These are phyloP conservation scores for Pluvialis apricaria DNA, from an alignment of 2,113 vertebrate species.

Conservation along the genomic window DNA sequence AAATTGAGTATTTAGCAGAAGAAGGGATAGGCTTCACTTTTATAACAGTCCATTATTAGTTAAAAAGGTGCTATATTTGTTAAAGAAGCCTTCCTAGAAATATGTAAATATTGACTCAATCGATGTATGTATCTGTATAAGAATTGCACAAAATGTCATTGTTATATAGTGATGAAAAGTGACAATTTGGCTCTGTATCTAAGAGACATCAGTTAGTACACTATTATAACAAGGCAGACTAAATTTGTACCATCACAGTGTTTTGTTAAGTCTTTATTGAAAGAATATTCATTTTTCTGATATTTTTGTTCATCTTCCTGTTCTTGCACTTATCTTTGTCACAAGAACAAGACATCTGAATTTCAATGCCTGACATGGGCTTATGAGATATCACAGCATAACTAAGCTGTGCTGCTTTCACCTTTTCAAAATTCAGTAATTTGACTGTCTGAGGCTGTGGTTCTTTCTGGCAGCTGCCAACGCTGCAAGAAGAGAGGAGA, in stretches of 20 bases:
- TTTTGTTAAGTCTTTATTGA: background rate
- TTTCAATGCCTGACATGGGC: background rate
- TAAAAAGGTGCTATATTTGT: background rate
- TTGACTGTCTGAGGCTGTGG: background rate
- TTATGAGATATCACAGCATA: background rate
- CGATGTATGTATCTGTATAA: background rate
- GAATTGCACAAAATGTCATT: background rate
- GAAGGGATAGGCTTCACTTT: background rate
- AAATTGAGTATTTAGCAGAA: background rate
- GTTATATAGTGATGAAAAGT: background rate
- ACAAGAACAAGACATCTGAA: background rate
- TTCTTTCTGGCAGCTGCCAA: slow-evolving; percentile 1
- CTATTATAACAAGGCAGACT: background rate
- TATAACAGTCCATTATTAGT: background rate
- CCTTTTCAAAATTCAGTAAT: slow-evolving; percentile 45
- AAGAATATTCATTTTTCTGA: background rate
- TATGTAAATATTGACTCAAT: background rate
- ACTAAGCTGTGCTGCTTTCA: background rate
- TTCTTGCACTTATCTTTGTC: background rate
- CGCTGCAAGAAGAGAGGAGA: background rate
- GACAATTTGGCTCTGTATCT: background rate
- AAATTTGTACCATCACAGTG: background rate
- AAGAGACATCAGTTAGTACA: background rate
- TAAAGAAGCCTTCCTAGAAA: background rate
- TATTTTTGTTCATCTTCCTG: background rate